Evolutionary conservation across 2,113 vertebrate genomes (phyloP).

Genomic region (Osmerus mordax): DNA sequence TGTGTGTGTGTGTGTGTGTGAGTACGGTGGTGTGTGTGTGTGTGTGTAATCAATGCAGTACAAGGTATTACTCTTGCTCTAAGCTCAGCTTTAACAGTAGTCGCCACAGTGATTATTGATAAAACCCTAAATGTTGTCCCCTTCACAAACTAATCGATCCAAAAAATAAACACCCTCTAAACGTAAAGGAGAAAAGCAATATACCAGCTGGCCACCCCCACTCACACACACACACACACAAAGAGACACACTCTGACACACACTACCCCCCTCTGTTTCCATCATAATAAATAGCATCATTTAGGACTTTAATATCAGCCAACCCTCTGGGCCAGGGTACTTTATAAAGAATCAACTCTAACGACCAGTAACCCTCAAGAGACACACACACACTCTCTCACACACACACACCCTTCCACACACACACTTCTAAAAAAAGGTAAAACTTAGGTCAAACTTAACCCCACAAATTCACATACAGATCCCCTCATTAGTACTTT

Average conservation of each 20-base stretch:
- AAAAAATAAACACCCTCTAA: conserved; percentile 65
- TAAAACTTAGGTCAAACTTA: conserved; percentile 18
- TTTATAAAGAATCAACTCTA: conserved; percentile 74
- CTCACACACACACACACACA: conserved; percentile 60
- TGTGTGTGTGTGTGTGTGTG: too few relatives aligned
- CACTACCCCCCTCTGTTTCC: conserved; percentile 23
- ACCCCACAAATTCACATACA: conserved; percentile 23
- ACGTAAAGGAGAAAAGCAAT: conserved; percentile 77
- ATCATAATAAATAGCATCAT: conserved; percentile 84
- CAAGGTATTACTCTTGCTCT: conserved; percentile 17
- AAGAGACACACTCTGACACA: background rate
- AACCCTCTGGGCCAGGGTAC: conserved; percentile 72
- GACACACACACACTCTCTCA: conserved; percentile 23
- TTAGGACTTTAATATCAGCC: conserved; percentile 79
- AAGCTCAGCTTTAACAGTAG: conserved; percentile 73
- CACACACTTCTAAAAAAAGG: conserved; percentile 5
- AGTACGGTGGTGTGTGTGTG: background rate
- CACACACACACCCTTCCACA: conserved; percentile 16
- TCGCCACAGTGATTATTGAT: conserved; percentile 86
- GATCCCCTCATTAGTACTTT: conserved; percentile 67
- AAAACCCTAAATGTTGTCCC: conserved; percentile 73
- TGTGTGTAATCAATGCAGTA: conserved; percentile 46
- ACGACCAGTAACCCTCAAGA: conserved; percentile 58
- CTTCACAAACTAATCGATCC: conserved; percentile 73
- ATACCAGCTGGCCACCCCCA: conserved; percentile 76